Percentiles rank a stretch among this genome's conserved stretches.
These are phyloP conservation scores for Xiphias gladius DNA, from an alignment of 2,113 vertebrate genomes.

Conservation along the genomic window DNA sequence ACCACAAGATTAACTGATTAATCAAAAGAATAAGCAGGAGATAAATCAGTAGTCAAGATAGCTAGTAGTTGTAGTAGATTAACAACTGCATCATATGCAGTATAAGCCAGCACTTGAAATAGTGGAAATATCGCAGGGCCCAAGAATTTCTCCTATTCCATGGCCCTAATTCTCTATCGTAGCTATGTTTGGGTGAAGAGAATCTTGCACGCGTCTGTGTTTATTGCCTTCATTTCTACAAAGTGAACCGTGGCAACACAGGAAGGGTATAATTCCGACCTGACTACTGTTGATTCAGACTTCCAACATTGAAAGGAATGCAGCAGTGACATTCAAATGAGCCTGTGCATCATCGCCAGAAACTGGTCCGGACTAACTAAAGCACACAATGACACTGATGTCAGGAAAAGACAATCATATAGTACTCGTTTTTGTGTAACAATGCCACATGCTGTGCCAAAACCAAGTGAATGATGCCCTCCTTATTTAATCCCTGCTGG, in stretches of 20 bases:
- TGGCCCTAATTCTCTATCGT: not conserved
- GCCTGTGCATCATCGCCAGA: not conserved
- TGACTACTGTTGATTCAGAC: not conserved
- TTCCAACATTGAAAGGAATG: slow-evolving; percentile 22
- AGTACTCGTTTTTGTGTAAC: slow-evolving; percentile 21
- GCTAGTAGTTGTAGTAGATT: not conserved
- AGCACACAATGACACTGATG: slow-evolving; percentile 62
- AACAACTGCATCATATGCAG: not conserved
- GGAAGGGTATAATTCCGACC: not conserved
- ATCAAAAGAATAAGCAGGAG: not conserved
- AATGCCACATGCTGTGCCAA: slow-evolving; percentile 72
- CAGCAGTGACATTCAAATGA: slow-evolving; percentile 24
- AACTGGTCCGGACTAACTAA: slow-evolving; percentile 45
- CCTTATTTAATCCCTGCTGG: slow-evolving; percentile 31
- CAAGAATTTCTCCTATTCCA: not conserved
- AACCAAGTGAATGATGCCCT: slow-evolving; percentile 58
- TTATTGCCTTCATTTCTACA: not conserved
- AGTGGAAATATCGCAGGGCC: not conserved
- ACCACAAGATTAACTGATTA: not conserved
- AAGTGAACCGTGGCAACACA: not conserved
- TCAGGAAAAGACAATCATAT: slow-evolving; percentile 67
- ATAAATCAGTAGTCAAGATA: not conserved
- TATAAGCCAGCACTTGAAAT: not conserved
- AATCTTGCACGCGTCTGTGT: not conserved
- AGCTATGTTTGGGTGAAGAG: not conserved